Evolutionary conservation across 2,888 invertebrate genomes (phyloP), one percentile per base, ranked within the genome.

Genomic region (Biston stratarius): DNA sequence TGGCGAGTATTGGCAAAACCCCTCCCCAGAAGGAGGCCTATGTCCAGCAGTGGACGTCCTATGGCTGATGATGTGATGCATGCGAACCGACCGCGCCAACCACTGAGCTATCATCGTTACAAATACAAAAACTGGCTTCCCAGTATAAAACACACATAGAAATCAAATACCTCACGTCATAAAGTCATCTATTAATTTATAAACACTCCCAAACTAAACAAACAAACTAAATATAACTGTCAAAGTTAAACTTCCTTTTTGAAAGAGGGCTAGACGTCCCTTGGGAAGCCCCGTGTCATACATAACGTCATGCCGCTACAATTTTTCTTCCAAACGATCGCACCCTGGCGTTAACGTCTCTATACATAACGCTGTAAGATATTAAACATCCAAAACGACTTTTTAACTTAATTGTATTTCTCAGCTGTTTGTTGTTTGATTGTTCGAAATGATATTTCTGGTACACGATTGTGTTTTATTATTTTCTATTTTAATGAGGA

Each of bases 241-340:
- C 63, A 69, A 61, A 69, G 61, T 58, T 64, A 68, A 68, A 64
- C 64, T 62, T 64, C 49, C 47, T 12, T 9, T 33, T 14, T 58
- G 56, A 59, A 52, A 55, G 53, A 55, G 51, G 67, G 45, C 59
- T 11, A 47, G 60, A 53, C 47, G 44, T 61, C 69, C 44, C 44
- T 56, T 40, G 69, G 58, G 63, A 58, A 14, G 58, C 58, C 52
- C 58, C 64, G 61, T 45, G 64, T 64, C 67, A 68, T 52, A 36
- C 53, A 55, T 65, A 57, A 67, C 61, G 64, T 67, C 67, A 62
- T 52, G 55, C 47, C 58, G 59, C 60, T 64, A 65, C 65, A 67
- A 69, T 72, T 67, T 60, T 69, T 72, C 64, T 67, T 63, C 47
- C 33, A 60, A 71, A 71, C 67, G 68, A 62, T 61, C 63, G 45